Evolutionary conservation across 2,113 vertebrate genomes (phyloP), one percentile per base, ranked within the genome.

Genomic region (Osmerus eperlanus): DNA sequence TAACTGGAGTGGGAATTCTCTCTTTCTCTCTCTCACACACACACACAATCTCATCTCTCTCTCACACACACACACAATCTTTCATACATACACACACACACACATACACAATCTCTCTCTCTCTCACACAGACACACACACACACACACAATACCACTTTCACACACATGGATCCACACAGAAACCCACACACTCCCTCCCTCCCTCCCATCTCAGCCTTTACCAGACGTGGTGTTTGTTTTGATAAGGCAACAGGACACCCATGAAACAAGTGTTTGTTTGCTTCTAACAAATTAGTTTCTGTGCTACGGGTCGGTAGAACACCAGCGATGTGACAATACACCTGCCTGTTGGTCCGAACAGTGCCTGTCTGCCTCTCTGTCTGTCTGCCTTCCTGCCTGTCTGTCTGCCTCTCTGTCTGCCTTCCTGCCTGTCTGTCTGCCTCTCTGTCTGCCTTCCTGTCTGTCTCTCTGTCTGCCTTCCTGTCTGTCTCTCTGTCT

Each of bases 1-100:
- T 55, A 59, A 74, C 56, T 66, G 71, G 41, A 82, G 60, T 16
- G 29, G 36, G n/a, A 68, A 65, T 56, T 72, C 64, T 69, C 55
- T 1, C 28, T 29, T 29, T 51, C 64, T 4, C 32, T 8, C 36
- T 28, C 66, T 5, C 66, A 56, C 52, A 68, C 66, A 68, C 66
- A 55, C 66, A 28, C 32, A 23, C 68, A 60, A 5, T 21, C 65
- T 53, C 32, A 36, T 14, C 69, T 15, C 69, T 51, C 36, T 51
- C 36, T 28, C 55, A 29, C 55, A 72, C 71, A 59, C 56, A 29
- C 41, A 76, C 32, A 75, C 25, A 79, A 23, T 23, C 23, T 23
- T 1, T 23, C 14, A 61, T 32, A 52, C 65, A 23, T 41, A 53
- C 65, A 25, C 65, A 53, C 65, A 53, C 65, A 74, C 56, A 74